Evolutionary conservation across 2,797 vertebrate genomes (phyloP).

Genomic region (Coreius guichenoti): DNA sequence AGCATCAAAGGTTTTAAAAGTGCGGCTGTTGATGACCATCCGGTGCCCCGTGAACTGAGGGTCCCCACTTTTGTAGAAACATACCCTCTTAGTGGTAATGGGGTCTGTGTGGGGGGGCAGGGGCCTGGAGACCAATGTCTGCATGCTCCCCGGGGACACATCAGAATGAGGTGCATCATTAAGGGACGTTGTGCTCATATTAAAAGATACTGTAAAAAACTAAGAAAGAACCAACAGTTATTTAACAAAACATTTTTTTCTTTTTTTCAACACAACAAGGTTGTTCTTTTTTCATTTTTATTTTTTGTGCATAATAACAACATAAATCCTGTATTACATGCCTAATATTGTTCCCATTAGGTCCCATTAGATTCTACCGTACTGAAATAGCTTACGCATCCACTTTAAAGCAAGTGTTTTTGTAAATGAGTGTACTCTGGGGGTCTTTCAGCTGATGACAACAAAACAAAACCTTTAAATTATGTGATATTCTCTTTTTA

Average conservation of each 20-base stretch:
- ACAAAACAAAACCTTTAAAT: conserved; percentile 21
- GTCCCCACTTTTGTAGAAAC: conserved; percentile 97
- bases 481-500: neutral
- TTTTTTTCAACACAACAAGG: neutral
- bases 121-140: conserved; percentile 69
- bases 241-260: neutral
- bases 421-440: conserved; percentile 14
- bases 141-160: conserved; percentile 76
- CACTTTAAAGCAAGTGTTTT: conserved; percentile 18
- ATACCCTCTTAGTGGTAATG: conserved; percentile 85
- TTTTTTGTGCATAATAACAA: neutral
- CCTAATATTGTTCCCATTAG: neutral
- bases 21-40: conserved; percentile 88
- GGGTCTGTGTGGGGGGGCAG: conserved; percentile 75
- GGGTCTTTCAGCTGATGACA: conserved; percentile 18
- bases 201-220: conserved; percentile 50
- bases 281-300: neutral
- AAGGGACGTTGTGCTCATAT: conserved; percentile 84
- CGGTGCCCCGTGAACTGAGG: conserved; percentile 88
- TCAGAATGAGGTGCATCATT: conserved; percentile 75
- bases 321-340: neutral
- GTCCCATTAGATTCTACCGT: neutral
- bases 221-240: neutral
- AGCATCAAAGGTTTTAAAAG: conserved; percentile 94
- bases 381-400: conserved; percentile 2